Evolutionary conservation across 1,140 invertebrate species (phyloP).

Genomic region (Asbolus verrucosus): DNA sequence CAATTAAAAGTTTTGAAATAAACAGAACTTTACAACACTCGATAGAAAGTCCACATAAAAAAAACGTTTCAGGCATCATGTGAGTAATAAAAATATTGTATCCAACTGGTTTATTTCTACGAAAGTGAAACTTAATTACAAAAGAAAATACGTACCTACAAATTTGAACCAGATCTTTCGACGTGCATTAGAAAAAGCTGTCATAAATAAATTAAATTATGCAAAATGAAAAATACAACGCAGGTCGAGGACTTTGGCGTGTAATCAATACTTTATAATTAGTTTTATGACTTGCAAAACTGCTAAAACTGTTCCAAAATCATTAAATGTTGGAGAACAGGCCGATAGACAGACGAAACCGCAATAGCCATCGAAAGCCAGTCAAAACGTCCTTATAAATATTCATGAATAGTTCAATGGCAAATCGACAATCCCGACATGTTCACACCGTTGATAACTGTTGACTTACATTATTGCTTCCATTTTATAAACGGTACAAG

Average conservation of each 20-base stretch:
- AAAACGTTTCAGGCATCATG: constrained; percentile 34
- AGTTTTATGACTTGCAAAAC: constrained; percentile 39
- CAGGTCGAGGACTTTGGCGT: not conserved
- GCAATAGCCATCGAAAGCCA: constrained; percentile 9
- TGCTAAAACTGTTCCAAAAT: constrained; percentile 11
- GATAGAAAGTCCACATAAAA: constrained; percentile 37
- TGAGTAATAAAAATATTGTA: constrained; percentile 44
- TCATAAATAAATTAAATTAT: constrained; percentile 38
- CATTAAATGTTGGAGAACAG: not conserved
- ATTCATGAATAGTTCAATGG: constrained; percentile 33
- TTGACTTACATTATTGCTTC: constrained; percentile 56
- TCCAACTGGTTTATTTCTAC: constrained; percentile 41
- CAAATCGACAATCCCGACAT: constrained; percentile 40
- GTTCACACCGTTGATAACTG: constrained; percentile 49
- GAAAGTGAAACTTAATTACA: constrained; percentile 46
- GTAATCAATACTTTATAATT: constrained; percentile 34
- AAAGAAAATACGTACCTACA: constrained; percentile 39
- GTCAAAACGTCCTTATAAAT: constrained; percentile 27
- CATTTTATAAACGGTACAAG: constrained; percentile 55
- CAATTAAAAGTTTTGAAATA: not conserved
- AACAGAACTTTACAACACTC: not conserved
- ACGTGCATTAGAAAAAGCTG: constrained; percentile 19
- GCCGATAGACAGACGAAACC: constrained; percentile 9
- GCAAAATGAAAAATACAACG: constrained; percentile 32
- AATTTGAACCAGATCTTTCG: constrained; percentile 32